Evolutionary conservation across 1,140 invertebrate genomes (phyloP).

Genomic region (Cydia amplana): DNA sequence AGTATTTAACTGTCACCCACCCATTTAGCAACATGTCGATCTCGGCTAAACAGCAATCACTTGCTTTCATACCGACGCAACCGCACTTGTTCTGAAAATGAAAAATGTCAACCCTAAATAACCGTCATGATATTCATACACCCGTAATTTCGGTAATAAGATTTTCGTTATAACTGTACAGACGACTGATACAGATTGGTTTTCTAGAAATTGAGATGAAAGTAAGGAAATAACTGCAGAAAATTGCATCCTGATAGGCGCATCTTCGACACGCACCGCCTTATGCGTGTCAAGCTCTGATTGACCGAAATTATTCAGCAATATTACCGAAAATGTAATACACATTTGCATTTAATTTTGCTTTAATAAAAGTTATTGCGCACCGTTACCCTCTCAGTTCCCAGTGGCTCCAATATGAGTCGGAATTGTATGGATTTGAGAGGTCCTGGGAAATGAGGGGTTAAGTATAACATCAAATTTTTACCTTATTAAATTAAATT

Average conservation of each 20-base stretch:
- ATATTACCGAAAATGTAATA: conserved; percentile 43
- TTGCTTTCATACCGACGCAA: conserved; percentile 33
- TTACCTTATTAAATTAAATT: conserved; percentile 70
- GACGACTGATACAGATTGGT: conserved; percentile 27
- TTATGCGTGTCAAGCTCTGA: conserved; percentile 29
- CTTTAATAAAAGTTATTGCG: conserved; percentile 51
- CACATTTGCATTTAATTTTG: conserved; percentile 50
- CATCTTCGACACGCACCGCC: conserved; percentile 31
- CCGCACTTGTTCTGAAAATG: conserved; percentile 23
- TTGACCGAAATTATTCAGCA: conserved; percentile 38
- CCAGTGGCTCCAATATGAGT: too few relatives aligned
- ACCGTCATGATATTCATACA: background rate
- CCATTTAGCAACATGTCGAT: conserved; percentile 57
- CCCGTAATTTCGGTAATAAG: conserved; percentile 30
- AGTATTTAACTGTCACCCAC: conserved; percentile 60
- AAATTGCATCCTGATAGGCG: conserved; percentile 27
- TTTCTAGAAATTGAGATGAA: conserved; percentile 29
- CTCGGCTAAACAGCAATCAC: conserved; percentile 44
- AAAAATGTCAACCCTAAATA: conserved; percentile 30
- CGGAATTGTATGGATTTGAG: too few relatives aligned
- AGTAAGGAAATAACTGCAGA: conserved; percentile 26
- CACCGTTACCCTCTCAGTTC: too few relatives aligned
- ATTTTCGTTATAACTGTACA: conserved; percentile 26
- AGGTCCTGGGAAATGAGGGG: too few relatives aligned
- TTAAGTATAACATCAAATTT: conserved; percentile 50